Percentiles rank a stretch among this genome's conserved stretches.
Conservation (phyloP, 2,888 invertebrate species). For the Ferrisia virgata region DNA sequence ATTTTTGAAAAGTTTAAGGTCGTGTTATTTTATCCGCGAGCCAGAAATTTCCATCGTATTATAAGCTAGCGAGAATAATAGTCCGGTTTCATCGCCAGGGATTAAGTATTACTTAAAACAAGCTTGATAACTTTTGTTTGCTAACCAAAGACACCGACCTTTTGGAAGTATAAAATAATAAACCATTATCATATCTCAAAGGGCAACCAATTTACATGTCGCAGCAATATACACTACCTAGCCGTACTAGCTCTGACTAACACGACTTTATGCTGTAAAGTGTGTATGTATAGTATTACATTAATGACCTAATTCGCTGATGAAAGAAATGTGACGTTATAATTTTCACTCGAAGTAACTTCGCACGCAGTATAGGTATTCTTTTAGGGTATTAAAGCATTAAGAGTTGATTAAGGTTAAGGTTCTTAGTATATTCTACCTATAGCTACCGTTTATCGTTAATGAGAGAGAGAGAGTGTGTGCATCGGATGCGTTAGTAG, state of each 20-base stretch:
- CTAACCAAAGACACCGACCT: not conserved
- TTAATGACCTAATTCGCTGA: not conserved
- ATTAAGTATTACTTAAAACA: not conserved
- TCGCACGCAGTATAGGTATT: too few species aligned
- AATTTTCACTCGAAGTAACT: too few species aligned
- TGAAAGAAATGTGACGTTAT: not conserved
- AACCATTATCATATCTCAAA: conserved; percentile 11
- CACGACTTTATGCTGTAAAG: not conserved
- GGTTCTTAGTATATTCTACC: not conserved
- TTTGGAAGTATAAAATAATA: not conserved
- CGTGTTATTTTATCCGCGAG: not conserved
- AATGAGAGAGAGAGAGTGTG: too few species aligned
- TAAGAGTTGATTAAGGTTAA: not conserved
- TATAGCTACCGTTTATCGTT: not conserved
- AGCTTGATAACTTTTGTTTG: not conserved
- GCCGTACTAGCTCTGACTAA: too few species aligned
- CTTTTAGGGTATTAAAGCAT: not conserved
- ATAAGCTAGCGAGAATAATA: not conserved
- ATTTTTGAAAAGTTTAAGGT: not conserved
- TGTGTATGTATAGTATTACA: not conserved
- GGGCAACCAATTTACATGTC: conserved; percentile 1
- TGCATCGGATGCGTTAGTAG: not conserved
- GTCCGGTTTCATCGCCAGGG: not conserved
- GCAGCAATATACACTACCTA: not conserved
- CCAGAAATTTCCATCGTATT: not conserved